Percentiles rank a stretch among this genome's conserved stretches.
These are phyloP conservation scores for Exephanes ischioxanthus DNA, from an alignment of 2,888 invertebrate species.

Conservation along the genomic window DNA sequence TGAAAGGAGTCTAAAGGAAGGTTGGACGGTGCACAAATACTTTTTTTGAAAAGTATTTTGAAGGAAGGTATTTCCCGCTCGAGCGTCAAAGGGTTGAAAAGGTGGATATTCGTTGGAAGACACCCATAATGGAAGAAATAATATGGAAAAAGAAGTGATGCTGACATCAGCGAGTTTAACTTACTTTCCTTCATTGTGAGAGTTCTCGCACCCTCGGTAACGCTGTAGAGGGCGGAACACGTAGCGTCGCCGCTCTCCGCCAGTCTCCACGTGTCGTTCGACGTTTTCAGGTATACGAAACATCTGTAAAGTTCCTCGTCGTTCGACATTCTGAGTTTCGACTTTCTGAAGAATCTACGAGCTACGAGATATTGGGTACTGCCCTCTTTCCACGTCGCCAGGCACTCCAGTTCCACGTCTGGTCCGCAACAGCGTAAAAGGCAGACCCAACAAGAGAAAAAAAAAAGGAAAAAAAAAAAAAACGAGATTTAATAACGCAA, in stretches of 20 bases:
- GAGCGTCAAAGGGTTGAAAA: not conserved
- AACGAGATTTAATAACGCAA: conserved; percentile 58
- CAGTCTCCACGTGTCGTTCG: conserved; percentile 88
- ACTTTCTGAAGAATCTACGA: conserved; percentile 91
- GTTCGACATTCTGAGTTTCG: conserved; percentile 86
- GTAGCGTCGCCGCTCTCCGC: conserved; percentile 93
- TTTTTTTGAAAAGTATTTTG: not conserved
- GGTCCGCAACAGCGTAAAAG: conserved; percentile 58
- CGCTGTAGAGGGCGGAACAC: conserved; percentile 91
- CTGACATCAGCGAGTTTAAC: conserved; percentile 62
- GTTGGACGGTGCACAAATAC: too few relatives aligned
- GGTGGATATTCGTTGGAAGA: not conserved
- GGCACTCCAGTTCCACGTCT: conserved; percentile 92
- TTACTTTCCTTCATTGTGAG: conserved; percentile 87
- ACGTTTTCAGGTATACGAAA: conserved; percentile 92
- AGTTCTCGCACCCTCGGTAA: conserved; percentile 91
- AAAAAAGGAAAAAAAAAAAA: conserved; percentile 27
- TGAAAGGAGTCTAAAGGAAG: too few relatives aligned
- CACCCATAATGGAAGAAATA: not conserved
- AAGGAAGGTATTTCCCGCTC: too few relatives aligned
- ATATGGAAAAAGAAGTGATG: not conserved
- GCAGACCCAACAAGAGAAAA: conserved; percentile 7
- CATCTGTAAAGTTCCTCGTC: conserved; percentile 94
- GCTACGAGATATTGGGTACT: conserved; percentile 92
- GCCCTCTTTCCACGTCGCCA: conserved; percentile 94